Conservation (phyloP, 2,113 vertebrate genomes). For the Prolemur simus region DNA sequence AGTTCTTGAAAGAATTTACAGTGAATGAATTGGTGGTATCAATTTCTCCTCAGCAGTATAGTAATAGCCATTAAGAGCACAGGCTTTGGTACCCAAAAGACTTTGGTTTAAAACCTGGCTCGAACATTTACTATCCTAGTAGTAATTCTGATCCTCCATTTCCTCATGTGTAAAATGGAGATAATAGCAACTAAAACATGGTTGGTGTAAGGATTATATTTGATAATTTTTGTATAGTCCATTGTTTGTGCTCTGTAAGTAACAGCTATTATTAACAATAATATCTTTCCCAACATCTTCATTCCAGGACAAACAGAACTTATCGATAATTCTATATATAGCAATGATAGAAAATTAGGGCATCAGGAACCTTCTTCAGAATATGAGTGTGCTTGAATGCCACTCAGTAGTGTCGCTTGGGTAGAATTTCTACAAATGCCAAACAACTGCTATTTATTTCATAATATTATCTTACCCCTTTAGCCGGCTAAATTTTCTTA, state of each 20-base stretch:
- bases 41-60: neutral
- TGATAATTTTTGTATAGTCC: neutral
- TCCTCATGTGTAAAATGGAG: neutral
- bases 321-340: neutral
- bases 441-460: conserved; percentile 49
- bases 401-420: neutral
- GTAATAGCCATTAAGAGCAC: neutral
- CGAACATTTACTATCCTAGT: neutral
- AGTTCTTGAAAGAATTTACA: conserved; percentile 15
- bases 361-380: neutral
- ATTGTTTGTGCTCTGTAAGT: neutral
- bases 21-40: neutral
- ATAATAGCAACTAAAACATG: neutral
- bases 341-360: neutral
- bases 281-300: neutral
- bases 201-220: neutral
- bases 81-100: neutral
- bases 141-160: neutral
- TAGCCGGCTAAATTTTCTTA: conserved; percentile 40
- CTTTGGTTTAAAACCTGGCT: neutral
- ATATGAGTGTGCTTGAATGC: neutral
- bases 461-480: conserved; percentile 50
- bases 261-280: neutral
- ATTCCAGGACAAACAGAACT: neutral
- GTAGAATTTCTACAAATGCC: conserved; percentile 37